A percentile compares a stretch with the other conserved stretches of the same genome.
Evolutionary conservation across 2,888 invertebrate species (phyloP).

Genomic region (Panzeria rudis): DNA sequence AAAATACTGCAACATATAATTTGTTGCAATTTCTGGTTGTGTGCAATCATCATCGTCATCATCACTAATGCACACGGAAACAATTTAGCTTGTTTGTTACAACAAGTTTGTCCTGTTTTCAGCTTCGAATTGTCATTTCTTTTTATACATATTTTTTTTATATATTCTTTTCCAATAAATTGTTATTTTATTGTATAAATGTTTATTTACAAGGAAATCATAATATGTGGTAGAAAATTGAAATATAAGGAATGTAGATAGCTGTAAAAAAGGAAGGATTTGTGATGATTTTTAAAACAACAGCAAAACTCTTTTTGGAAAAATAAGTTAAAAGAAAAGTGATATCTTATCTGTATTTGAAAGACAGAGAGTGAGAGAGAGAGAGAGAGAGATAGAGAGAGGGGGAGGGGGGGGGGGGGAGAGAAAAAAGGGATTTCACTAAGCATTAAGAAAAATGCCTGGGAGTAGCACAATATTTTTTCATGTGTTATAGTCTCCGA

Average conservation of each 20-base stretch:
- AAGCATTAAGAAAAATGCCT: no score
- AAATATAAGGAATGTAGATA: not conserved
- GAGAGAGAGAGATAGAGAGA: no score
- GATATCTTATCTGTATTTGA: no score
- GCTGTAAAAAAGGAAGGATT: not conserved
- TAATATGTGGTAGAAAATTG: not conserved
- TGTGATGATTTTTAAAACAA: no score
- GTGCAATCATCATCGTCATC: slow-evolving; percentile 39
- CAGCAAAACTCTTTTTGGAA: no score
- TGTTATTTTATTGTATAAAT: slow-evolving; percentile 3
- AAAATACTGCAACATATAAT: slow-evolving; percentile 23
- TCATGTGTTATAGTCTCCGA: no score
- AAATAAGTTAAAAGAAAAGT: no score
- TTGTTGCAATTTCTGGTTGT: slow-evolving; percentile 15
- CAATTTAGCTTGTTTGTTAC: slow-evolving; percentile 58
- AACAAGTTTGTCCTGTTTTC: slow-evolving; percentile 12
- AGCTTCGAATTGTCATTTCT: slow-evolving; percentile 1
- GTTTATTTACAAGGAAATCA: slow-evolving; percentile 26
- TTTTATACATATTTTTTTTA: not conserved
- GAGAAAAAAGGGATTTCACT: no score
- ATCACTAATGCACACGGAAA: slow-evolving; percentile 46
- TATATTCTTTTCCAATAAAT: slow-evolving; percentile 27
- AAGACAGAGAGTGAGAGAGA: no score
- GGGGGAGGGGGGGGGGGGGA: no score
- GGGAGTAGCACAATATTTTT: no score